phyloP scores from a whole-genome alignment of 2,888 invertebrate species.

The Ashinkailepas kermadecensis region DNA sequence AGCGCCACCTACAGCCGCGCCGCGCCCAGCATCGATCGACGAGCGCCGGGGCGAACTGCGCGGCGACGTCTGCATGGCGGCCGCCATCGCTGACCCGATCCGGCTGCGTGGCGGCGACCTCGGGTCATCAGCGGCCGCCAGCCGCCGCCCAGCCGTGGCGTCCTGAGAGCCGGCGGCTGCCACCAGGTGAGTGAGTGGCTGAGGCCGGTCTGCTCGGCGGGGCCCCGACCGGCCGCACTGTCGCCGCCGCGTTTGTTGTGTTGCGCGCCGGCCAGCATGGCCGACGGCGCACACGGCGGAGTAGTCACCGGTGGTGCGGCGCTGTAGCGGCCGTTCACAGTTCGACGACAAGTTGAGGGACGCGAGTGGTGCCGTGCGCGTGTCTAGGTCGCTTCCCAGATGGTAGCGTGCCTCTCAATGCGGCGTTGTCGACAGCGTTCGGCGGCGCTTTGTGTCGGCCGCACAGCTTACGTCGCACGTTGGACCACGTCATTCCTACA shows the following conservation, averaged over 20 bases:
- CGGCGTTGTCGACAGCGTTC: too few relatives aligned
- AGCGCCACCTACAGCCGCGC: background rate
- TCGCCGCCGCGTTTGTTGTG: background rate
- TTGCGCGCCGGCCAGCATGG: too few relatives aligned
- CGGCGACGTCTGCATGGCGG: conserved; percentile 2
- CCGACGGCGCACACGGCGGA: too few relatives aligned
- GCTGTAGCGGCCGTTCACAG: too few relatives aligned
- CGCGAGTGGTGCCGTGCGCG: too few relatives aligned
- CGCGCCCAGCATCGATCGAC: background rate
- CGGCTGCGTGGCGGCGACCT: background rate
- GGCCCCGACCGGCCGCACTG: background rate
- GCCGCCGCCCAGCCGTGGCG: background rate
- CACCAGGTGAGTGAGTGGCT: background rate
- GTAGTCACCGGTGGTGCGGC: too few relatives aligned
- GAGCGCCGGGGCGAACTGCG: background rate
- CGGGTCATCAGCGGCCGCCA: background rate
- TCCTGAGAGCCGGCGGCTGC: background rate
- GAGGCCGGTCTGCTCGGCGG: background rate
- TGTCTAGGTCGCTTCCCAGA: too few relatives aligned
- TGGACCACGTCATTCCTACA: too few relatives aligned
- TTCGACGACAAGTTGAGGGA: too few relatives aligned
- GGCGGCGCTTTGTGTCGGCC: too few relatives aligned
- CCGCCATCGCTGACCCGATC: background rate
- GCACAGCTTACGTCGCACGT: too few relatives aligned
- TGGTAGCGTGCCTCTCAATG: too few relatives aligned